Evolutionary conservation across 2,113 vertebrate genomes (phyloP).

Genomic region (Blennius ocellaris): DNA sequence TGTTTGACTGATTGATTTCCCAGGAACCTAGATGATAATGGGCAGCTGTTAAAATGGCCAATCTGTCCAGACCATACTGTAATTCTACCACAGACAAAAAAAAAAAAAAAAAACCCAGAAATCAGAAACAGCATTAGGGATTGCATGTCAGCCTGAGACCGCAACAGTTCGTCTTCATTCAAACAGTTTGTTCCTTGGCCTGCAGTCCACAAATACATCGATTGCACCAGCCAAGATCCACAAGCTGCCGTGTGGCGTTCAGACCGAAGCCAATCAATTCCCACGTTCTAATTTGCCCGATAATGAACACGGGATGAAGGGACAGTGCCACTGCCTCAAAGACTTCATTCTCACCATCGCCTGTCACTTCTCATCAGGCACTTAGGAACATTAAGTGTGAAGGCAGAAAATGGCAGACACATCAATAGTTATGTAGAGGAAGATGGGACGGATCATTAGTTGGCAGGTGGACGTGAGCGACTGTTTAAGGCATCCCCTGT

Average conservation of each 20-base stretch:
- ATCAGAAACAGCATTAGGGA: no score
- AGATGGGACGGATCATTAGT: not conserved
- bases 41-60: no score
- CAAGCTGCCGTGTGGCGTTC: slow-evolving; percentile 47
- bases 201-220: slow-evolving; percentile 37
- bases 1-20: no score
- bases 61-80: no score
- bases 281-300: slow-evolving; percentile 28
- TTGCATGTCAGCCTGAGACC: no score
- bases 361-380: slow-evolving; percentile 38
- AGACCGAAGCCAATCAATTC: slow-evolving; percentile 40
- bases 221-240: slow-evolving; percentile 45
- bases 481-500: not conserved
- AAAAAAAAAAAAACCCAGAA: no score
- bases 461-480: not conserved
- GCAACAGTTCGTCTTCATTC: not conserved
- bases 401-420: slow-evolving; percentile 13
- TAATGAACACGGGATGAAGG: slow-evolving; percentile 50
- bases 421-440: not conserved
- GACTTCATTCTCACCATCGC: slow-evolving; percentile 31
- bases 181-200: slow-evolving; percentile 23
- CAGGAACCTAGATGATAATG: no score
- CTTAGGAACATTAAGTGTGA: not conserved
- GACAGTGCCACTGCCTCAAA: slow-evolving; percentile 12
- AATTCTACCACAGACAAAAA: no score